Evolutionary conservation across 2,113 vertebrate species (phyloP), one percentile per base, ranked within the genome.

Genomic region (Myrmecophaga tridactyla): DNA sequence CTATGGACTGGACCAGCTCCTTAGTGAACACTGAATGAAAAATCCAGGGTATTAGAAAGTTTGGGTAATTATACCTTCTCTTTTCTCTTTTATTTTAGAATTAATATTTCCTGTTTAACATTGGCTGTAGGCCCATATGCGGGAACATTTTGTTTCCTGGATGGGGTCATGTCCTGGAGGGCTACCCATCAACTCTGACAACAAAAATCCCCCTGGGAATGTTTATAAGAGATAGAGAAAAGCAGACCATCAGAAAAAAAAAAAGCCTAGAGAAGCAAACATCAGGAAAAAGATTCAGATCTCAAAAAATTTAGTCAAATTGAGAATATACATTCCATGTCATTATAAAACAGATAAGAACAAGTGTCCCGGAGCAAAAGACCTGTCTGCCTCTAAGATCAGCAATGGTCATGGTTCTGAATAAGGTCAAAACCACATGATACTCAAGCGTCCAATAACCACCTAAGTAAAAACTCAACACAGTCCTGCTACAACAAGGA

Each of bases 61-160:
- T 84, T 80, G 7, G 36, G 9, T 62, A 78, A 96, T 95, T 83
- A 15, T 65, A 86, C 63, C 58, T 78, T 69, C n/a, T 84, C 39
- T 34, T 92, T 84, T 87, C 58, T 80, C 76, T 75, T 82, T 85
- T 67, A 29, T 70, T 29, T 91, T 95, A 81, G 23, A 62, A 92
- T 65, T 85, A 93, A 6, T 80, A 75, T 76, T 93, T 95, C 46
- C 48, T 65, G 21, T 69, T 87, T 92, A 86, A 78, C n/a, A 18
- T 5, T 92, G 80, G 39, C 51, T 73, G 39, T 41, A 87, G 29
- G 41, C 77, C 78, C 76, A 46, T 29, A 34, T 36, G 58, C 39
- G 63, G 34, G 67, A 75, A 83, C 36, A 89, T 48, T 90, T 60
- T 89, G n/a, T 82, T 90, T 87, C 78, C 69, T 78, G 11, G 62